phyloP scores from a whole-genome alignment of 2,113 vertebrate species.

The Sinocyclocheilus grahami region DNA sequence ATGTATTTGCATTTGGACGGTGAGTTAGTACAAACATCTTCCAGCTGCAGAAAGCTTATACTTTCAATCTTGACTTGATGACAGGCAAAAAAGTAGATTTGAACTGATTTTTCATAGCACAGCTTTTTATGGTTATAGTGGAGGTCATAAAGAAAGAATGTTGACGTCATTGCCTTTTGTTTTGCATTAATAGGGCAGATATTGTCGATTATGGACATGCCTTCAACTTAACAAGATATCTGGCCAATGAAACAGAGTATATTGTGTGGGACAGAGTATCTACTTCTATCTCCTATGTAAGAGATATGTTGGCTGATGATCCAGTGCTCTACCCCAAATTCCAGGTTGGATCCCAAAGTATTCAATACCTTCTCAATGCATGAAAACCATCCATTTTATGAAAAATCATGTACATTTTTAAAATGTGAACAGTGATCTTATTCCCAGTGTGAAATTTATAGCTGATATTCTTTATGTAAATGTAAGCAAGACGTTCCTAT shows the following conservation, averaged over 20 bases:
- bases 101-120: neutral
- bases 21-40: slow-evolving; percentile 60
- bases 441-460: neutral
- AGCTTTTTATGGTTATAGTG: neutral
- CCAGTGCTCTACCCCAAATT: slow-evolving; percentile 76
- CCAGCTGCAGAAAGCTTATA: neutral
- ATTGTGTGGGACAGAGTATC: slow-evolving; percentile 82
- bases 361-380: neutral
- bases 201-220: slow-evolving; percentile 78
- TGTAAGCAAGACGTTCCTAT: neutral
- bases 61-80: neutral
- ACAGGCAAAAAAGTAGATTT: neutral
- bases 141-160: neutral
- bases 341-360: slow-evolving; percentile 75
- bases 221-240: slow-evolving; percentile 85
- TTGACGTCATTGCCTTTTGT: slow-evolving; percentile 2
- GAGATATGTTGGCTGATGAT: slow-evolving; percentile 83
- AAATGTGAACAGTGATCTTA: neutral
- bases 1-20: slow-evolving; percentile 85
- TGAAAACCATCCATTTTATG: neutral
- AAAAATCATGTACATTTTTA: neutral
- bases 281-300: slow-evolving; percentile 82
- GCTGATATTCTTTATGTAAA: neutral
- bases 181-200: slow-evolving; percentile 76
- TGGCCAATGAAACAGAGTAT: slow-evolving; percentile 73